Percentiles rank a stretch among this genome's conserved stretches.
Evolutionary conservation across 2,113 vertebrate species (phyloP).

Genomic region (Picathartes gymnocephalus): DNA sequence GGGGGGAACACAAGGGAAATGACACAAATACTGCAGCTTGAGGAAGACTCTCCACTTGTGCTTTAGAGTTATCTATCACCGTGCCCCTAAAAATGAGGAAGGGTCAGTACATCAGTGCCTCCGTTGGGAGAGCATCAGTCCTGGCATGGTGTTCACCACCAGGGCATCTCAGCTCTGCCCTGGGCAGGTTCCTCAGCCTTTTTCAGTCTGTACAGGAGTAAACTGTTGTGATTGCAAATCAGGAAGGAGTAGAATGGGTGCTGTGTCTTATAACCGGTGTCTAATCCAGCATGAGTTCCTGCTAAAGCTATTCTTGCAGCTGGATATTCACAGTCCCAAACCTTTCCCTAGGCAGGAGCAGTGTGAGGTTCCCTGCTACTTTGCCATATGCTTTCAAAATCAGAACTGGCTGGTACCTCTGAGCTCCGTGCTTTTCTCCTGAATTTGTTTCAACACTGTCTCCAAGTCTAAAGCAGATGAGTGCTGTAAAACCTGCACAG

Average conservation of each 20-base stretch:
- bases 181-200: not conserved
- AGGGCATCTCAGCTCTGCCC: not conserved
- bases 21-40: not conserved
- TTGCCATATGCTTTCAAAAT: not conserved
- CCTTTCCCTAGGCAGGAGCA: not conserved
- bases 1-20: not conserved
- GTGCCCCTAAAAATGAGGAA: rapidly evolving
- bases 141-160: not conserved
- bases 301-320: not conserved
- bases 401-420: not conserved
- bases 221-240: not conserved
- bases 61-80: not conserved
- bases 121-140: rapidly evolving
- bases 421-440: not conserved
- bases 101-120: not conserved
- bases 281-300: not conserved
- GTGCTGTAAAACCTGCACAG: not conserved
- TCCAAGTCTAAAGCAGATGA: not conserved
- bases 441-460: not conserved
- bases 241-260: not conserved
- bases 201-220: not conserved
- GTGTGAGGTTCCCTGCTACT: not conserved
- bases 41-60: not conserved
- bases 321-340: not conserved
- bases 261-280: not conserved